Evolutionary conservation across 2,888 invertebrate genomes (phyloP).

Genomic region (Ceraclea dissimilis): DNA sequence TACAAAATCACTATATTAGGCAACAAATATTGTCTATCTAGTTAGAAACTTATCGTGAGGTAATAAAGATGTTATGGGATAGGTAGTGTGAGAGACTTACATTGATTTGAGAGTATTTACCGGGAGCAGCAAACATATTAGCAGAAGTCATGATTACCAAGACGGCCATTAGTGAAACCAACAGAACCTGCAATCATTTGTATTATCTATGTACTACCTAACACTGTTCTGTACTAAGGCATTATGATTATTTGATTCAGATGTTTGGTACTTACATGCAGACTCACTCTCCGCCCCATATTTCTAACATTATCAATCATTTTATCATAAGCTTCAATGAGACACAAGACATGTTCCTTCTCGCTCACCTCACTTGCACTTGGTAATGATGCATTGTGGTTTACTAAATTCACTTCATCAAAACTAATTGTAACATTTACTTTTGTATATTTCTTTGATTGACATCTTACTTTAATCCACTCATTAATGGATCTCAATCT

Average conservation of each 20-base stretch:
- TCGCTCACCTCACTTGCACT: no score
- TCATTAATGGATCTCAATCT: constrained; percentile 7
- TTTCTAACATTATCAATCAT: constrained; percentile 5
- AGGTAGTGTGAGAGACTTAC: not conserved
- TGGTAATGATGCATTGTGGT: no score
- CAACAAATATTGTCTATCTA: no score
- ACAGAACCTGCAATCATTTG: not conserved
- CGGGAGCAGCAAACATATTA: not conserved
- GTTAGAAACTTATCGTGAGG: no score
- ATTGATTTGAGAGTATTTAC: not conserved
- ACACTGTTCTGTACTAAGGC: no score
- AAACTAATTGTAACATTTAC: not conserved
- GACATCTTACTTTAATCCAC: not conserved
- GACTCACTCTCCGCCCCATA: constrained; percentile 7
- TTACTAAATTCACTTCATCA: not conserved
- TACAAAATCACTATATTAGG: no score
- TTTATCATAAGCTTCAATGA: constrained; percentile 9
- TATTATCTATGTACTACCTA: no score
- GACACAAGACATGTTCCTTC: not conserved
- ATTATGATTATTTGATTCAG: no score
- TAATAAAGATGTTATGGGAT: no score
- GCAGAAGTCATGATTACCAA: not conserved
- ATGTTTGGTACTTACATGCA: constrained; percentile 9
- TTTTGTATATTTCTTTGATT: not conserved
- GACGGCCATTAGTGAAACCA: not conserved